phyloP scores from a whole-genome alignment of 2,888 invertebrate species.

The Drosophila rubida region DNA sequence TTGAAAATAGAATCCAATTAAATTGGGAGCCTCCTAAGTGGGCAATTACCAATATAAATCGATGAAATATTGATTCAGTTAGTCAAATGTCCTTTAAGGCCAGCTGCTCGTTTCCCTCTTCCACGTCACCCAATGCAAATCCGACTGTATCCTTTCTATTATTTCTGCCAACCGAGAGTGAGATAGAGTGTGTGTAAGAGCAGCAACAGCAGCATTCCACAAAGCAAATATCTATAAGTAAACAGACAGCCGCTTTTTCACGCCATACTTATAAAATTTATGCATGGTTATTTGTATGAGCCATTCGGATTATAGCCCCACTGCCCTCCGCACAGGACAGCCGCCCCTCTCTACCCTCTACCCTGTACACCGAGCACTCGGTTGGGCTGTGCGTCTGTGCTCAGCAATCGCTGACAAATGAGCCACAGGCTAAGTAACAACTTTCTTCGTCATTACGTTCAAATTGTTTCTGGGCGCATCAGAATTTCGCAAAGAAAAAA shows the following conservation, averaged over 20 bases:
- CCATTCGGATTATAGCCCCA: conserved; percentile 62
- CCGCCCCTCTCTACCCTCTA: too few relatives aligned
- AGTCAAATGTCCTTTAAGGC: neutral
- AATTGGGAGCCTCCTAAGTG: neutral
- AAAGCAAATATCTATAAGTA: conserved; percentile 54
- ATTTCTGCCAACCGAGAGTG: conserved; percentile 6
- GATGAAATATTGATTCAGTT: conserved; percentile 6
- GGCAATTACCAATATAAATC: conserved; percentile 11
- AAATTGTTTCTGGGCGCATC: conserved; percentile 72
- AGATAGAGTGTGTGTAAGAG: too few relatives aligned
- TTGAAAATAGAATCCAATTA: conserved; percentile 1
- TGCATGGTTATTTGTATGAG: conserved; percentile 68
- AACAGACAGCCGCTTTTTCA: conserved; percentile 59
- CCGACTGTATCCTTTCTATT: conserved; percentile 9
- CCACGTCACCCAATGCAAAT: neutral
- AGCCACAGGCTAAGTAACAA: conserved; percentile 80
- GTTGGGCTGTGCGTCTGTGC: conserved; percentile 7
- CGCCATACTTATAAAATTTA: conserved; percentile 64
- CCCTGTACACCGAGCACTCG: neutral
- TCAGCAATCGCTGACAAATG: conserved; percentile 77
- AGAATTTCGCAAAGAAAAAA: conserved; percentile 7
- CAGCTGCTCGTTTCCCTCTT: too few relatives aligned
- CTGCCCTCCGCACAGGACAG: neutral
- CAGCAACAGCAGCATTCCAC: conserved; percentile 32
- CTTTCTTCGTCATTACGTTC: conserved; percentile 79